Base-by-base conservation (phyloP, 1,140 invertebrate species). In the Conus betulinus region DNA sequence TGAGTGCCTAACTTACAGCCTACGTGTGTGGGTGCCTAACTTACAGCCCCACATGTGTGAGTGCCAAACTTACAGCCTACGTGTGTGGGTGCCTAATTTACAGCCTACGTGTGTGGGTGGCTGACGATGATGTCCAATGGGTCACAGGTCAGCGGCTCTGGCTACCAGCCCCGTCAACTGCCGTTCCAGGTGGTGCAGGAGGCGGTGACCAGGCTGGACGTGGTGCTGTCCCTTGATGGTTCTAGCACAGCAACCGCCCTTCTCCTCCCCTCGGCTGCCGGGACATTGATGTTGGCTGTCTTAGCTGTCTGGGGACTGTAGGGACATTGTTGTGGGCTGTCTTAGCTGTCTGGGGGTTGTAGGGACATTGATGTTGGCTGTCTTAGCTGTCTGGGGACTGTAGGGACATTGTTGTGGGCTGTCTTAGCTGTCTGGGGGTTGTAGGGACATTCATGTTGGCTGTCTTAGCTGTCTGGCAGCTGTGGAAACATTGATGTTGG, bases 181-280 rank as follows among this genome's bases (percentile, higher is more conserved):
- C 71, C 85, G 13, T 90, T 91, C 39, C 53, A 39, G 25, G 89
- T 91, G 17, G 5, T 5, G 17, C 51, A 74, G 52, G 84, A 76
- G 1, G 76, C 74, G 15, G 88, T 91, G 17, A 89, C 88, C 55
- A 84, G 88, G 7, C 82, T 91, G 23, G 91, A 91, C 82, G 60
- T 90, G 39, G 60, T 39, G 27, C 60, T 90, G 25, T 20, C 20
- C 5, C 8, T 7, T 20, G 23, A 63, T 63, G 63, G 63, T 23
- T 85, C 60, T 8, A 83, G 27, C n/a, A 20, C 51, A 27, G 55
- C 23, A n/a, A 8, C 81, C 55, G 1, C 55, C n/a, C 39, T 57
- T 1, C 81, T 51, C 63, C 84, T n/a, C 60, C 25, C 60, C 3
- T 85, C 84, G 3, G 15, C 60, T 60, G 17, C 8, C 52, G 3